Evolutionary conservation across 1,140 invertebrate species (phyloP).

Genomic region (Gonatopus flavifemur): DNA sequence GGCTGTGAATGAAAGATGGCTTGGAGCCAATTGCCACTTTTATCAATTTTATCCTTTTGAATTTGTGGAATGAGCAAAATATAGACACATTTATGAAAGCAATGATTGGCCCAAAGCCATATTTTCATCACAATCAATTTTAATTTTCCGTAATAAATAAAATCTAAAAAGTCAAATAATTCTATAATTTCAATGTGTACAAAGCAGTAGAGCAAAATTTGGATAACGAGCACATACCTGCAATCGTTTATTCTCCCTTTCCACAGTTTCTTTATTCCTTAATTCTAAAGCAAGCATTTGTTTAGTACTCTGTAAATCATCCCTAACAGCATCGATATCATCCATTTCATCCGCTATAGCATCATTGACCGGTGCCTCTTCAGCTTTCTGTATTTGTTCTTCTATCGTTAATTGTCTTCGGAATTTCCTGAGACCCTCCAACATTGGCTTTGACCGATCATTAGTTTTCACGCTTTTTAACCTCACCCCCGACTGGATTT

Average conservation of each 20-base stretch:
- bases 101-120: too few species aligned
- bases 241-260: slow-evolving; percentile 83
- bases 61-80: too few species aligned
- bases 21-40: too few species aligned
- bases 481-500: slow-evolving; percentile 78
- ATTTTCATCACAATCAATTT: too few species aligned
- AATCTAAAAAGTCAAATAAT: too few species aligned
- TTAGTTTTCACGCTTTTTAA: slow-evolving; percentile 79
- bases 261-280: slow-evolving; percentile 81
- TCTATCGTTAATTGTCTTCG: slow-evolving; percentile 85
- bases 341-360: slow-evolving; percentile 80
- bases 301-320: slow-evolving; percentile 88
- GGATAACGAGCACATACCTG: slow-evolving; percentile 44
- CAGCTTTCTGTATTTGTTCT: slow-evolving; percentile 80
- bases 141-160: too few species aligned
- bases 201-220: background rate
- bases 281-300: slow-evolving; percentile 85
- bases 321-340: slow-evolving; percentile 86
- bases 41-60: too few species aligned
- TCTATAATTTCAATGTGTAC: background rate
- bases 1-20: too few species aligned
- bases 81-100: too few species aligned
- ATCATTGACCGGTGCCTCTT: slow-evolving; percentile 54
- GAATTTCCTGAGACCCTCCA: slow-evolving; percentile 83
- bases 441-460: slow-evolving; percentile 81